Percentiles rank a stretch among this genome's conserved stretches.
These are phyloP conservation scores for Luscinia luscinia DNA, from an alignment of 2,797 vertebrate species.

Conservation along the genomic window DNA sequence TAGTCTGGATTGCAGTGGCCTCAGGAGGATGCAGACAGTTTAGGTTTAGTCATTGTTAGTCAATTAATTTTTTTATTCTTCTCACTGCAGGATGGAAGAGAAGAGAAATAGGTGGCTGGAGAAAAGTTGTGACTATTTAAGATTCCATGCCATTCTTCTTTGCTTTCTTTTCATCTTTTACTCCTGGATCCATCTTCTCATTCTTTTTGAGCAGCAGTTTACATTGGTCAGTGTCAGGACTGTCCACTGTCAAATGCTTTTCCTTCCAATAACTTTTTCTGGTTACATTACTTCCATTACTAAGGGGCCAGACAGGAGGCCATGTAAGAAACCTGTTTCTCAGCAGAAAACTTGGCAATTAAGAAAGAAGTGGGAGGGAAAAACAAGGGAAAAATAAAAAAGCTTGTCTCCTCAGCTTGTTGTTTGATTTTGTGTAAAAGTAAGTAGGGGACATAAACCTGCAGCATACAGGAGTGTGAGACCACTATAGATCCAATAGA, in stretches of 20 bases:
- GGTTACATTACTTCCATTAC: not conserved
- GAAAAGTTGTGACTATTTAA: not conserved
- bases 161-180: not conserved
- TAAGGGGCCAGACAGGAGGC: not conserved
- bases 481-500: not conserved
- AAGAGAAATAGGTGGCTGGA: not conserved
- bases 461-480: not conserved
- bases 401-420: not conserved
- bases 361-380: accelerated
- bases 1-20: not conserved
- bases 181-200: not conserved
- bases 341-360: not conserved
- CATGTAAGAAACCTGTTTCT: not conserved
- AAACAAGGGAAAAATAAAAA: accelerated
- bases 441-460: not conserved
- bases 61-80: not conserved
- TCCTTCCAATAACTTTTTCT: not conserved
- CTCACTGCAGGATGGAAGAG: not conserved
- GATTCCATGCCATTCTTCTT: not conserved
- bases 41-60: not conserved
- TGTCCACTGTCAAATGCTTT: not conserved
- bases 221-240: not conserved
- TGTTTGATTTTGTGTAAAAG: not conserved
- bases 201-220: not conserved
- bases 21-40: not conserved